Conservation (phyloP, 2,888 invertebrate species). For the Torymus aiolomorphi region DNA sequence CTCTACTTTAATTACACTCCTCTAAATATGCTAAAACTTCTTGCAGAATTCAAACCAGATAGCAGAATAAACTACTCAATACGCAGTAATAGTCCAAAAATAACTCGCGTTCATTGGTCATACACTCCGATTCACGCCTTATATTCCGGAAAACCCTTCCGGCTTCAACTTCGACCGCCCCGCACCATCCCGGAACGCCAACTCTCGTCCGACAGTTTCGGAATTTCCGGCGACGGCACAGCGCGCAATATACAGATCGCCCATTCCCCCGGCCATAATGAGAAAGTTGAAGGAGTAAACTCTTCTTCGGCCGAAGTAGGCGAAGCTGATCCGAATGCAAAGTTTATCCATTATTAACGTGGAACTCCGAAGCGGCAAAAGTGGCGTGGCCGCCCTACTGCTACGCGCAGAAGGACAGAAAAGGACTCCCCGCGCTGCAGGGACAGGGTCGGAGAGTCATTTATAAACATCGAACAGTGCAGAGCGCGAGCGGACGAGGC, state of each 20-base stretch:
- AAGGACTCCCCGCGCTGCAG: neutral
- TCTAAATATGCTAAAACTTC: too few species aligned
- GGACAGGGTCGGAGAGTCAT: conserved; percentile 52
- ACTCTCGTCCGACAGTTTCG: neutral
- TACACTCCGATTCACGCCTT: too few species aligned
- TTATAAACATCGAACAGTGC: conserved; percentile 64
- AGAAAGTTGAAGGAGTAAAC: conserved; percentile 41
- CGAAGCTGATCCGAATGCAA: conserved; percentile 25
- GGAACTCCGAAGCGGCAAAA: conserved; percentile 21
- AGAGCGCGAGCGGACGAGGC: conserved; percentile 56
- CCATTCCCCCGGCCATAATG: conserved; percentile 3
- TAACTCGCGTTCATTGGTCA: too few species aligned
- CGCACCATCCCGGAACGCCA: neutral
- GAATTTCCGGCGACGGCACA: neutral
- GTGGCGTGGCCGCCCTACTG: conserved; percentile 3
- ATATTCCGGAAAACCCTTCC: neutral
- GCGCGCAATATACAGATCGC: neutral
- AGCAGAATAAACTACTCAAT: too few species aligned
- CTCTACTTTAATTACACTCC: too few species aligned
- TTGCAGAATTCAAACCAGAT: too few species aligned
- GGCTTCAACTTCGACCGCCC: neutral
- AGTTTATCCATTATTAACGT: conserved; percentile 51
- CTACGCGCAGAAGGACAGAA: conserved; percentile 3
- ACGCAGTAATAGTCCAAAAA: too few species aligned
- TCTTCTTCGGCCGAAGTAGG: conserved; percentile 23